Evolutionary conservation across 2,797 vertebrate species (phyloP).

Genomic region (Dermochelys coriacea): DNA sequence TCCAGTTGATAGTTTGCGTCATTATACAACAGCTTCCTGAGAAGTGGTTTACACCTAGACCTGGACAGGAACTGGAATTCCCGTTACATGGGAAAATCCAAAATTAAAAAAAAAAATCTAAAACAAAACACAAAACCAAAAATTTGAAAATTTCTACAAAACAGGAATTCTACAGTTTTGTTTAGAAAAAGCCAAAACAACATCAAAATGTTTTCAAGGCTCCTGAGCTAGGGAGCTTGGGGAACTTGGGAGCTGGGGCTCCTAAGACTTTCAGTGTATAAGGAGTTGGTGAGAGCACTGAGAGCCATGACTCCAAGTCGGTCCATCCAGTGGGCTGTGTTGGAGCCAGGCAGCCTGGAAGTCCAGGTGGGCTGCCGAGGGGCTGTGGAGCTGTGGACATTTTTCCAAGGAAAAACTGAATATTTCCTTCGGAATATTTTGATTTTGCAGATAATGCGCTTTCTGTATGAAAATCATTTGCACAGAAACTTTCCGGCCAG

Average conservation of each 20-base stretch:
- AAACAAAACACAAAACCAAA: background rate
- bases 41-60: background rate
- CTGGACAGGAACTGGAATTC: background rate
- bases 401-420: too few relatives aligned
- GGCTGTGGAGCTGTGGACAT: too few relatives aligned
- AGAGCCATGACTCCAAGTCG: background rate
- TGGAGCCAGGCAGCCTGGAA: background rate
- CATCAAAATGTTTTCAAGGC: background rate
- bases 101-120: background rate
- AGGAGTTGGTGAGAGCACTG: background rate
- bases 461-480: background rate
- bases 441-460: background rate
- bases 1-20: background rate
- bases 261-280: background rate
- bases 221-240: background rate
- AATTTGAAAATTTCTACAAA: background rate
- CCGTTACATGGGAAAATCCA: background rate
- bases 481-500: background rate
- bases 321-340: background rate
- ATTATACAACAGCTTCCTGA: background rate
- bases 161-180: background rate
- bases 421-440: background rate
- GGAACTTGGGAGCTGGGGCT: too few relatives aligned
- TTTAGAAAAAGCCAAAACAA: background rate
- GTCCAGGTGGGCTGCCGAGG: background rate